Evolutionary conservation across 2,113 vertebrate genomes (phyloP), one percentile per base, ranked within the genome.

Genomic region (Lycaon pictus): DNA sequence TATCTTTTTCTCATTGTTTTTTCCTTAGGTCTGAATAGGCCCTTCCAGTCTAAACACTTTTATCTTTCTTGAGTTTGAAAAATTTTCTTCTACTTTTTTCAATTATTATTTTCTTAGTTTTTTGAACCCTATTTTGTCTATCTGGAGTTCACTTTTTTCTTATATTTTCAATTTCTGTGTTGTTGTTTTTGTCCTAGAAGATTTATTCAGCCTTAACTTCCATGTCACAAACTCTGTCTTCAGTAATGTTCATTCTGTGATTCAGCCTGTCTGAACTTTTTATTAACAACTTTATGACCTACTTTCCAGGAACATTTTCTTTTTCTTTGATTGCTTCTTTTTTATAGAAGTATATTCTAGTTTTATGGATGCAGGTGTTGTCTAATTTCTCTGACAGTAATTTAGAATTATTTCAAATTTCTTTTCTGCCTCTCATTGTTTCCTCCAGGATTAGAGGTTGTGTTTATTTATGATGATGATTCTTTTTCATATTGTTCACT

Each of bases 191-290:
- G 15, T 53, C 65, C 5, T 85, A 23, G 35, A 37, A 71, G 72
- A 88, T 79, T 87, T 79, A 65, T 37, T 89, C 15, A 43, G 51
- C 22, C 11, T 84, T 63, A 56, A 58, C 58, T 92, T 89, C 43
- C 12, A 7, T 32, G 25, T 86, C 16, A 71, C 58, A 67, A 17
- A 37, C 71, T 77, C 22, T 1, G 12, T 76, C 29, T 95, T 94
- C 43, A 62, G 86, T 63, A 74, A 11, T 88, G 53, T 92, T 81
- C 51, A 65, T 86, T 84, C 60, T 95, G 48, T 86, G 83, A 87
- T 58, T 82, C 95, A 95, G 29, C 29, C 35, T 79, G n/a, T 13
- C 67, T 56, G n/a, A 96, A 93, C 93, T 51, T 89, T 92, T 86
- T 90, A 22, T 89, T 82, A 92, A 60, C 71, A 83, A 69, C 32